Conservation (phyloP, 37 sponge, comb jelly and placozoan species). For the Bolinopsis microptera region DNA sequence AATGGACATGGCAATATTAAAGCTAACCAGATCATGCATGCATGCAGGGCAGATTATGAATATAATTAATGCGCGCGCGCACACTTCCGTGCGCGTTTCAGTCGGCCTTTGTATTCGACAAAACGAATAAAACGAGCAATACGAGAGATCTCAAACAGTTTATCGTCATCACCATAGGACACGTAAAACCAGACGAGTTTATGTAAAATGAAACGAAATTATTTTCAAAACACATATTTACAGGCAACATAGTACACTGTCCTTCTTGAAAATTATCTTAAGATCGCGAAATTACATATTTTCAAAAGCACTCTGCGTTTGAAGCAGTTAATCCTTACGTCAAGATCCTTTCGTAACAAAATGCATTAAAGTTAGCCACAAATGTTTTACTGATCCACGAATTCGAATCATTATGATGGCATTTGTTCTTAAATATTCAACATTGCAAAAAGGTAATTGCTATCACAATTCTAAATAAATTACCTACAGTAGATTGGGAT, state of each 20-base stretch:
- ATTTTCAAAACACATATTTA: conserved; percentile 57
- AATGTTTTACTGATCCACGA: too few species aligned
- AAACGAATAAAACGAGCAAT: neutral
- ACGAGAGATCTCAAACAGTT: neutral
- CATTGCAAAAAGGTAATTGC: neutral
- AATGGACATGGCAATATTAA: too few species aligned
- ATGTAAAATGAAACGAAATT: conserved; percentile 1
- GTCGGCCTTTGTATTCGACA: neutral
- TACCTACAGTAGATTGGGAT: neutral
- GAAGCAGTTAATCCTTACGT: neutral
- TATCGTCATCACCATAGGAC: neutral
- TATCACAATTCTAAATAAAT: neutral
- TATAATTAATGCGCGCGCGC: too few species aligned
- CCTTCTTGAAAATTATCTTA: neutral
- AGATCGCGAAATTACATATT: neutral
- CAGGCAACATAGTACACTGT: neutral
- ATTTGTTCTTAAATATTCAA: too few species aligned
- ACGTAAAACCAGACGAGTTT: neutral
- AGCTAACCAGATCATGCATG: too few species aligned
- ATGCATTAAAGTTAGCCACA: too few species aligned
- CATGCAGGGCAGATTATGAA: too few species aligned
- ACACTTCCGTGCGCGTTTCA: neutral
- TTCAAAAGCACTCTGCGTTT: neutral
- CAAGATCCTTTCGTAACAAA: too few species aligned
- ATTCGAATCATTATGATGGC: too few species aligned